Evolutionary conservation across 1,140 invertebrate species (phyloP).

Genomic region (Hetaerina americana): DNA sequence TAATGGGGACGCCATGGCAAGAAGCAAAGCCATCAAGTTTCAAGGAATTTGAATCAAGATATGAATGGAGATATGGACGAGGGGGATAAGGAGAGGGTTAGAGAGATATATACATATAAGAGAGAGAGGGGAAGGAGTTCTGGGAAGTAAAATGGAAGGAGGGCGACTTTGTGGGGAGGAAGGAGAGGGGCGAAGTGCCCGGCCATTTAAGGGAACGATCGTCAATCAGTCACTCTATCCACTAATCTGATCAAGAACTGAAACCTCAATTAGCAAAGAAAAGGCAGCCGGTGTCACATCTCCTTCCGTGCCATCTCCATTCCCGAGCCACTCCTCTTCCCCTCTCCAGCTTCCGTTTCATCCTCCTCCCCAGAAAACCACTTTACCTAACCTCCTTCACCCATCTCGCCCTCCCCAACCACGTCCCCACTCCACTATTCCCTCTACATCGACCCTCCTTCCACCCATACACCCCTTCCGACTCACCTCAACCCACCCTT

Average conservation of each 20-base stretch:
- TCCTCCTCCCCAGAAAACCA: neutral
- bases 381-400: neutral
- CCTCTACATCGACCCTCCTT: too few relatives aligned
- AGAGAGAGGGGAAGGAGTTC: neutral
- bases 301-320: neutral
- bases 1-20: too few relatives aligned
- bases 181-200: too few relatives aligned
- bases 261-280: neutral
- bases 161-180: neutral
- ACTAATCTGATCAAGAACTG: neutral
- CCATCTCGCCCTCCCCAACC: neutral
- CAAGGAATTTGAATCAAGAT: too few relatives aligned
- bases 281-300: neutral
- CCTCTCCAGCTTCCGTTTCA: neutral
- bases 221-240: neutral
- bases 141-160: neutral
- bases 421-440: neutral
- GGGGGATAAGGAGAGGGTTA: neutral
- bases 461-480: too few relatives aligned
- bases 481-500: too few relatives aligned
- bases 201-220: neutral
- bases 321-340: too few relatives aligned
- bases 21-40: too few relatives aligned
- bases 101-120: neutral
- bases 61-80: too few relatives aligned